Evolutionary conservation across 2,113 vertebrate species (phyloP).

Genomic region (Motacilla tschutschensis): DNA sequence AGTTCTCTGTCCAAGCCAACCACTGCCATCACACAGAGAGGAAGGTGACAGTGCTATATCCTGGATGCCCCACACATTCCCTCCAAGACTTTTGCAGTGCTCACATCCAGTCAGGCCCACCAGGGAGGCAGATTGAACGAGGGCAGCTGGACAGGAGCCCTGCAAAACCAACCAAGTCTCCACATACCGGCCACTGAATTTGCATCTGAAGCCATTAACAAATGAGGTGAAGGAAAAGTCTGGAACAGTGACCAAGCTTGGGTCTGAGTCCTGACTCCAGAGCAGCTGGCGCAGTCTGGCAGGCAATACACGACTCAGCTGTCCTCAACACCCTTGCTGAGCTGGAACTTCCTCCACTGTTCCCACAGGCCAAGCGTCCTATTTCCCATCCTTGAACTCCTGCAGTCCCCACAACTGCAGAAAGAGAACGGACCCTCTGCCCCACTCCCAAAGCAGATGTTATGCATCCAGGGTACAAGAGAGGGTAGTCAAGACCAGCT

Average conservation of each 20-base stretch:
- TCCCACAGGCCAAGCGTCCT: background rate
- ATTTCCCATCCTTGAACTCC: background rate
- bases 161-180: background rate
- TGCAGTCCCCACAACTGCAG: background rate
- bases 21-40: background rate
- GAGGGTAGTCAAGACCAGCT: background rate
- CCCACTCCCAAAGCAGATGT: background rate
- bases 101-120: background rate
- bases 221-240: slow-evolving; percentile 40
- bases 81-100: background rate
- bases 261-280: background rate
- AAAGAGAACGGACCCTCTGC: background rate
- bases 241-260: background rate
- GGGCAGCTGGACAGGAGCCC: slow-evolving; percentile 3
- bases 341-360: background rate
- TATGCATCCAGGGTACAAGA: background rate
- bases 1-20: background rate
- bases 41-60: background rate
- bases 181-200: background rate
- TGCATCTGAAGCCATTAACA: background rate
- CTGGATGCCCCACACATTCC: background rate
- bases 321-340: background rate
- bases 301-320: background rate
- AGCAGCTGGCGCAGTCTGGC: slow-evolving; percentile 28
- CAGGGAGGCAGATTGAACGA: background rate